These are phyloP conservation scores for Tenodera sinensis DNA, from an alignment of 2,888 invertebrate genomes.

Conservation along the genomic window DNA sequence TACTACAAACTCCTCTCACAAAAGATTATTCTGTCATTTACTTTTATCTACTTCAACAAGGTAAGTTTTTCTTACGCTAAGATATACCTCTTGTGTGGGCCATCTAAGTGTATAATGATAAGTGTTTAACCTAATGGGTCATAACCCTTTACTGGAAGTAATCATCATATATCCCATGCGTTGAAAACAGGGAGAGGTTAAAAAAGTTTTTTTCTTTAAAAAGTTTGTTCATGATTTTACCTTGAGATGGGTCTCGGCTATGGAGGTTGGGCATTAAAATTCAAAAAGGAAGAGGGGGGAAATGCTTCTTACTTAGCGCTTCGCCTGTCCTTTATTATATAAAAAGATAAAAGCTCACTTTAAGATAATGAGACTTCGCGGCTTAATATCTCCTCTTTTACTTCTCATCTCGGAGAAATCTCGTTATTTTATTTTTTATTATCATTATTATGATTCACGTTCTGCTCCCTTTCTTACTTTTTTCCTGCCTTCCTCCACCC, in stretches of 20 bases:
- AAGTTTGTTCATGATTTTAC: slow-evolving; percentile 12
- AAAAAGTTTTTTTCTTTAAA: neutral
- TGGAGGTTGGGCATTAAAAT: slow-evolving; percentile 8
- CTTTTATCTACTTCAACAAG: neutral
- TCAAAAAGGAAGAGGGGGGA: neutral
- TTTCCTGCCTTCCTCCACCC: neutral
- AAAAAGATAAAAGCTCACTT: slow-evolving; percentile 30
- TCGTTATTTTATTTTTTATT: slow-evolving; percentile 31
- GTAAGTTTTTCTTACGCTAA: neutral
- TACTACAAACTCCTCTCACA: too few species aligned
- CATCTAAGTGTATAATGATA: neutral
- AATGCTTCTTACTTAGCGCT: neutral
- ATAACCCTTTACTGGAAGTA: neutral
- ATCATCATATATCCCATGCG: neutral
- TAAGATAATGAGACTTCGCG: slow-evolving; percentile 31
- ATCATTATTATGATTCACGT: slow-evolving; percentile 29
- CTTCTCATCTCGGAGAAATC: slow-evolving; percentile 25
- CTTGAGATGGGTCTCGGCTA: slow-evolving; percentile 3
- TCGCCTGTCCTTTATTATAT: slow-evolving; percentile 25
- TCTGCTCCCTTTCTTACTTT: slow-evolving; percentile 4
- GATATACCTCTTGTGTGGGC: neutral
- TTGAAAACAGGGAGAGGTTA: neutral
- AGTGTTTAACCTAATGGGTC: neutral
- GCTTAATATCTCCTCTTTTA: slow-evolving; percentile 31
- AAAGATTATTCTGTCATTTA: too few species aligned